These are phyloP conservation scores for Pseudoips prasinana DNA, from an alignment of 2,888 invertebrate species.

Conservation along the genomic window DNA sequence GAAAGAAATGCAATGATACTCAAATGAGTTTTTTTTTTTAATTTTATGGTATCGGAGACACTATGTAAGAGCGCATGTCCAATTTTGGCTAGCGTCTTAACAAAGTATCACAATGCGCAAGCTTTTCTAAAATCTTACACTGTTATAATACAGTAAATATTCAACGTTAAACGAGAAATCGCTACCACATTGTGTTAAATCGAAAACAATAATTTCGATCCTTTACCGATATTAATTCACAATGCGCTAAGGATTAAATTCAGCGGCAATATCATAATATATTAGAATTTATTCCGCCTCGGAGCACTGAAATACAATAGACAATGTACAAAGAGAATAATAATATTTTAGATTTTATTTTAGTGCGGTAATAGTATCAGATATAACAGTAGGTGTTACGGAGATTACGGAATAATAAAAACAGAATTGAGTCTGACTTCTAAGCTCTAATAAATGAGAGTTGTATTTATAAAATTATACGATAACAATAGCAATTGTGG, in stretches of 20 bases:
- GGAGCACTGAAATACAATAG: slow-evolving; percentile 32
- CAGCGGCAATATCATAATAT: slow-evolving; percentile 21
- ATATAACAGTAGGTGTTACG: slow-evolving; percentile 9
- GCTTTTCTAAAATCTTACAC: no score
- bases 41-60: no score
- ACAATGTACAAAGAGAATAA: slow-evolving; percentile 23
- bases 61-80: no score
- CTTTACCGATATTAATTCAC: no score
- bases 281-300: slow-evolving; percentile 29
- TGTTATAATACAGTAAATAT: no score
- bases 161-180: no score
- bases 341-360: slow-evolving; percentile 28
- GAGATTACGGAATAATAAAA: slow-evolving; percentile 17
- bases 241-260: slow-evolving; percentile 11
- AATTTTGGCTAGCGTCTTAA: no score
- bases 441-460: background rate
- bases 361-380: slow-evolving; percentile 7
- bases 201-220: no score
- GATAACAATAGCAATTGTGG: background rate
- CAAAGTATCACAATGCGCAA: no score
- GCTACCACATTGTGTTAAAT: no score
- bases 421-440: slow-evolving; percentile 1
- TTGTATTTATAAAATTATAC: background rate
- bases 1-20: no score
- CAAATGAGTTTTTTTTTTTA: no score